Evolutionary conservation across 2,797 vertebrate species (phyloP), one percentile per base, ranked within the genome.

Genomic region (Rhinophrynus dorsalis): DNA sequence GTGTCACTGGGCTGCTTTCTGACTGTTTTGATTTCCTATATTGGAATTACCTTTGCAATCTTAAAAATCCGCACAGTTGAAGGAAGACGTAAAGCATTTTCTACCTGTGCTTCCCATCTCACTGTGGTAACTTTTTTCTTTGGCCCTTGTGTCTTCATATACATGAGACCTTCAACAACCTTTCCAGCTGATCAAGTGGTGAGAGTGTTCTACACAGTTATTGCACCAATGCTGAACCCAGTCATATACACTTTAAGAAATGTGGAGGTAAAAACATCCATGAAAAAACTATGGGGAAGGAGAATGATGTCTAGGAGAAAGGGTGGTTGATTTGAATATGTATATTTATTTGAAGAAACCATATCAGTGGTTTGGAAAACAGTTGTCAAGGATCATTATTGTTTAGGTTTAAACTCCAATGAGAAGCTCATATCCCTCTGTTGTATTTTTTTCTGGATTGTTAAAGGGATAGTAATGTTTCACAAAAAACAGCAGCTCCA

Each of bases 1-100:
- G 51, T 86, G 0, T 82, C 84, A 33, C 65, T 86, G 1, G 2
- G 75, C 23, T 85, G 82, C 38, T 86, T 86, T 24, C 47, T 84
- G 27, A 38, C 72, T 33, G 62, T 86, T 30, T 56, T 86, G 1
- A 33, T 77, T 15, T 86, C 82, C 11, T 86, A 86, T 11, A 37
- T 67, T 37, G 54, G 62, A 3, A 73, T 77, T 52, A 80, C 80
- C 45, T 59, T 84, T 30, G 1, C 52, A 3, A 78, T 82, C 32
- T 60, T 84, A 55, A 81, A 33, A 38, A 80, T 54, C 0, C 73
- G 59, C 5, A 76, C 42, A 0, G 7, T 48, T 0, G 40, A 66
- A 2, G 80, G 77, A 2, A 58, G 82, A 18, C 40, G 1, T 24
- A 89, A 84, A 71, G 83, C 75, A 0, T 80, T 85, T 37, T 85